Percentiles rank a stretch among this genome's conserved stretches.
Conservation (phyloP, 1,140 invertebrate species). For the Oscheius sp. region DNA sequence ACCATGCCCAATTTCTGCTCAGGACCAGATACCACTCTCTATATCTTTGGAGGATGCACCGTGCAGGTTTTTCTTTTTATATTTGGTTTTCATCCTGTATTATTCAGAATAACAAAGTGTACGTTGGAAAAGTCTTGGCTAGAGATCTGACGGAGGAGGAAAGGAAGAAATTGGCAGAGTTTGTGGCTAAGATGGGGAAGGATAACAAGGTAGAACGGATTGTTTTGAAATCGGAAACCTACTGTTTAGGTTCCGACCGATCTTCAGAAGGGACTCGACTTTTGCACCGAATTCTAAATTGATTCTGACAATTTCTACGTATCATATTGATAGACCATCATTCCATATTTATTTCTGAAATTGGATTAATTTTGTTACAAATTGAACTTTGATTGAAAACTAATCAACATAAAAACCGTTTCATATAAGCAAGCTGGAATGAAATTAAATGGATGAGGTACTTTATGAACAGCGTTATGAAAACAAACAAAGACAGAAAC, state of each 20-base stretch:
- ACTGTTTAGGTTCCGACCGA: slow-evolving; percentile 1
- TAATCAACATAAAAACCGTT: neutral
- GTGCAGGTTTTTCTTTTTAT: slow-evolving; percentile 22
- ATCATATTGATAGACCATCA: neutral
- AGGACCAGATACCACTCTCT: slow-evolving; percentile 38
- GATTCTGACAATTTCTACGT: slow-evolving; percentile 18
- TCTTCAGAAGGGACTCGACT: slow-evolving; percentile 48
- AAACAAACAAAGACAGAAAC: no score
- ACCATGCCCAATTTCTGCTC: slow-evolving; percentile 40
- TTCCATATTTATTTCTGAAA: neutral
- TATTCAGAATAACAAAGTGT: slow-evolving; percentile 44
- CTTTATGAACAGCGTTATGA: no score
- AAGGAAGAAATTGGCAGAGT: slow-evolving; percentile 39
- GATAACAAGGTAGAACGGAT: neutral
- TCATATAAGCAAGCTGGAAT: no score
- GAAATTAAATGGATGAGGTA: no score
- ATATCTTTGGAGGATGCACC: slow-evolving; percentile 42
- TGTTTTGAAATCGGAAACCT: neutral
- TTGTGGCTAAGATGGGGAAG: slow-evolving; percentile 36
- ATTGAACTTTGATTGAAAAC: no score
- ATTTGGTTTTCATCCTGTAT: neutral
- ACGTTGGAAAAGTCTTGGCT: slow-evolving; percentile 37
- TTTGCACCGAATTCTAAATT: slow-evolving; percentile 48
- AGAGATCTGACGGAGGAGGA: slow-evolving; percentile 35
- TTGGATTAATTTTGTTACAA: neutral